Evolutionary conservation across 1,140 invertebrate species (phyloP).

Genomic region (Cydia strobilella): DNA sequence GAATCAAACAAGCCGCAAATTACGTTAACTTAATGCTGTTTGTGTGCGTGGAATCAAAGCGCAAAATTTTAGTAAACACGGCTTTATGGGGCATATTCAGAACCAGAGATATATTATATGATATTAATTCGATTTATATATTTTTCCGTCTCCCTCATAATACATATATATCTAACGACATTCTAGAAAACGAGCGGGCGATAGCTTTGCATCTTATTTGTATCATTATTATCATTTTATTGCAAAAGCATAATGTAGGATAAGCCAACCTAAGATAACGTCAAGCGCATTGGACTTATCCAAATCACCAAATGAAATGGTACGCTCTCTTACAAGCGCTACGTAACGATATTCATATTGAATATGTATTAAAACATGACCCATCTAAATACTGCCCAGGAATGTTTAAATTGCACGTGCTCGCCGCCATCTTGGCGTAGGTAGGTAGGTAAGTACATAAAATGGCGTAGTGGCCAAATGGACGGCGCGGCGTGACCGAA

Average conservation of each 20-base stretch:
- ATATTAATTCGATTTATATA: not conserved
- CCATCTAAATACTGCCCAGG: not conserved
- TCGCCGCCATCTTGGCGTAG: slow-evolving; percentile 46
- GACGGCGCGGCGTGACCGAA: slow-evolving; percentile 48
- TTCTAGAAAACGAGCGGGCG: no score
- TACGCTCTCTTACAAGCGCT: not conserved
- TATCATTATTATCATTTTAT: no score
- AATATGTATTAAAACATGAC: not conserved
- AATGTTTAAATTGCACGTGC: slow-evolving; percentile 29
- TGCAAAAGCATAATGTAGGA: no score
- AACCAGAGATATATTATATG: slow-evolving; percentile 39
- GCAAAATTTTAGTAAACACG: slow-evolving; percentile 65
- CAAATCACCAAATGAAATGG: no score
- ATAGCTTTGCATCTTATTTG: no score
- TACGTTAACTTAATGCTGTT: slow-evolving; percentile 51
- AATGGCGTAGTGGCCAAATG: slow-evolving; percentile 53
- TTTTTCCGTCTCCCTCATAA: not conserved
- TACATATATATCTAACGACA: no score
- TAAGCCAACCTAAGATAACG: no score
- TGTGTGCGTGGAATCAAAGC: slow-evolving; percentile 54
- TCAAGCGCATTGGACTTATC: no score
- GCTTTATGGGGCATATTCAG: slow-evolving; percentile 50
- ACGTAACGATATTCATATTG: not conserved
- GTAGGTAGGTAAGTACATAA: slow-evolving; percentile 25
- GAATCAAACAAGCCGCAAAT: slow-evolving; percentile 28